A percentile compares a stretch with the other conserved stretches of the same genome.
Evolutionary conservation across 2,888 invertebrate species (phyloP).

Genomic region (Taenaris catops): DNA sequence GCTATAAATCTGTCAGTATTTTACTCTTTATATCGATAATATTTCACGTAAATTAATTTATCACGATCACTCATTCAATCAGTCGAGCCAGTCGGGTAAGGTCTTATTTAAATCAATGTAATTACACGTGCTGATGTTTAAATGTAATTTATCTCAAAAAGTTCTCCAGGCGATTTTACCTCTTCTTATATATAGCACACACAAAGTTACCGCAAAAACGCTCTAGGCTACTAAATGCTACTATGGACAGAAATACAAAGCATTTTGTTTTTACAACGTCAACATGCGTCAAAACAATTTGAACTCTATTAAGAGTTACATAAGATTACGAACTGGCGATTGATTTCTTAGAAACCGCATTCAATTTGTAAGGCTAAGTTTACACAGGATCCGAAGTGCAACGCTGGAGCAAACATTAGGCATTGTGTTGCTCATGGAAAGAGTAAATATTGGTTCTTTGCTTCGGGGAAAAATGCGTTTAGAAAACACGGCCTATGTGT

Average conservation of each 20-base stretch:
- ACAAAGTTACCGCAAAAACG: slow-evolving; percentile 63
- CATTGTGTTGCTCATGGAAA: slow-evolving; percentile 71
- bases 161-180: slow-evolving; percentile 45
- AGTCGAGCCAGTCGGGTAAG: slow-evolving; percentile 33
- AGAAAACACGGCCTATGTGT: slow-evolving; percentile 67
- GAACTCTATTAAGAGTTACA: slow-evolving; percentile 27
- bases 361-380: slow-evolving; percentile 68
- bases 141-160: slow-evolving; percentile 44
- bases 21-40: slow-evolving; percentile 3
- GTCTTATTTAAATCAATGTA: slow-evolving; percentile 49
- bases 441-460: slow-evolving; percentile 70
- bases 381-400: slow-evolving; percentile 77
- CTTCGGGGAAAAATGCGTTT: slow-evolving; percentile 76
- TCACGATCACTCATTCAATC: slow-evolving; percentile 40
- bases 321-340: slow-evolving; percentile 32
- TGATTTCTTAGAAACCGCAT: slow-evolving; percentile 24
- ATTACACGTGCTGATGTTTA: slow-evolving; percentile 46
- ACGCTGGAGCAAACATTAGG: slow-evolving; percentile 69
- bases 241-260: slow-evolving; percentile 64
- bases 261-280: slow-evolving; percentile 53
- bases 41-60: slow-evolving; percentile 17
- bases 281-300: slow-evolving; percentile 27
- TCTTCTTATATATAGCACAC: slow-evolving; percentile 55
- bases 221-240: slow-evolving; percentile 72
- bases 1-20: too few species aligned